These are phyloP conservation scores for Deladenus siricidicola DNA, from an alignment of 2,888 invertebrate genomes.

Conservation along the genomic window DNA sequence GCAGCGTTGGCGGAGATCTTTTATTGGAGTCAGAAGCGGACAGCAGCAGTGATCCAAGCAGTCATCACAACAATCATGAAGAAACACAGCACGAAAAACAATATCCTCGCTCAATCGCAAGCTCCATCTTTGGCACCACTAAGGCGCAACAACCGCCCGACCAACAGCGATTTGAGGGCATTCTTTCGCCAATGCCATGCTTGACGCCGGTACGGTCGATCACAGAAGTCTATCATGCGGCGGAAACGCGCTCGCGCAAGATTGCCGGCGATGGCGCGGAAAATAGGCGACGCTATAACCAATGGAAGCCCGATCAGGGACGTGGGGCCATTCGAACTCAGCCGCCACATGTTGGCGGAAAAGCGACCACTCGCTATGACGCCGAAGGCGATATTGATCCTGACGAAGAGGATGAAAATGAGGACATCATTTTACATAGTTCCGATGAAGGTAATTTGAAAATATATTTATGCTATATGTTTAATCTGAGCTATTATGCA, in stretches of 20 bases:
- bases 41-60: neutral
- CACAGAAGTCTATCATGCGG: conserved; percentile 49
- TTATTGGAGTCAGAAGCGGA: neutral
- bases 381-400: neutral
- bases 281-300: no score
- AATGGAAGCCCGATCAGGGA: no score
- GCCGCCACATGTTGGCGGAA: neutral
- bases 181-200: neutral
- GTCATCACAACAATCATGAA: neutral
- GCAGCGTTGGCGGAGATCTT: neutral
- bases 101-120: no score
- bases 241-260: conserved; percentile 38
- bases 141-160: no score
- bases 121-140: no score
- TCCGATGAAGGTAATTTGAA: neutral
- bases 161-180: no score
- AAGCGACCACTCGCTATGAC: neutral
- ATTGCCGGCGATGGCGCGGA: neutral
- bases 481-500: no score
- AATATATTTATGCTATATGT: neutral
- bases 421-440: conserved; percentile 6
- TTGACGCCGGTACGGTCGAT: conserved; percentile 32
- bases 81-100: no score
- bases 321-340: no score
- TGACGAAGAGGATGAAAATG: conserved; percentile 1